Base-by-base conservation (phyloP, 2,797 vertebrate species). In the Sandelia bainsii region DNA sequence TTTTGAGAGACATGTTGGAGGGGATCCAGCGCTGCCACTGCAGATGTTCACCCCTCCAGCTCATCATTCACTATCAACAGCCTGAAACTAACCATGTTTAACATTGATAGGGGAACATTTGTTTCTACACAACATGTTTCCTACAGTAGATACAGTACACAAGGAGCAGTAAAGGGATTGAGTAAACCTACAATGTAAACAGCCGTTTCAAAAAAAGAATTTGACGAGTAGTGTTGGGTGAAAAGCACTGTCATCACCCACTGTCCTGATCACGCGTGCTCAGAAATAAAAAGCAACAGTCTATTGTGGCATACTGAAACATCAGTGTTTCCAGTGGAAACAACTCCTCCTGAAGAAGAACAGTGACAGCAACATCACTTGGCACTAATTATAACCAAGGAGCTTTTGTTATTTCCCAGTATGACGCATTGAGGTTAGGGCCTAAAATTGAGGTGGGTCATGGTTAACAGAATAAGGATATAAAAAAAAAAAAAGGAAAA, bases 151-250 rank as follows among this genome's bases (percentile, higher is more conserved):
- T 60, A 73, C 25, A 77, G 29, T 39, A 65, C 53, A 70, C 1
- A 7, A 48, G 63, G 69, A 75, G 40, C 46, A 72, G 22, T 50
- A 62, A 62, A 32, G 32, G 34, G 58, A 66, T 51, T 62, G 70
- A 81, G 87, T 91, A 91, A 92, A 93, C 90, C 80, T 75, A 80
- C 75, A 60, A 81, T 86, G 90, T 91, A 92, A 92, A 93, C 86
- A 63, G 60, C 46, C 25, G 14, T 44, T 77, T 74, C 16, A 40
- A 67, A 62, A 71, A 81, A 45, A 14, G 22, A 59, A 48, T 17
- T 60, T 48, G 44, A 57, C 71, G 59, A 69, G 54, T 27, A n/a
- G 62, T 53, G 44, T 2, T 10, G 34, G 53, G 57, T 0, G 2
- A 63, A 63, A 74, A 51, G 14, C 42, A 16, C 25, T 34, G 57